Base-by-base conservation (phyloP, 2,888 invertebrate genomes). In the Parnassius apollo region DNA sequence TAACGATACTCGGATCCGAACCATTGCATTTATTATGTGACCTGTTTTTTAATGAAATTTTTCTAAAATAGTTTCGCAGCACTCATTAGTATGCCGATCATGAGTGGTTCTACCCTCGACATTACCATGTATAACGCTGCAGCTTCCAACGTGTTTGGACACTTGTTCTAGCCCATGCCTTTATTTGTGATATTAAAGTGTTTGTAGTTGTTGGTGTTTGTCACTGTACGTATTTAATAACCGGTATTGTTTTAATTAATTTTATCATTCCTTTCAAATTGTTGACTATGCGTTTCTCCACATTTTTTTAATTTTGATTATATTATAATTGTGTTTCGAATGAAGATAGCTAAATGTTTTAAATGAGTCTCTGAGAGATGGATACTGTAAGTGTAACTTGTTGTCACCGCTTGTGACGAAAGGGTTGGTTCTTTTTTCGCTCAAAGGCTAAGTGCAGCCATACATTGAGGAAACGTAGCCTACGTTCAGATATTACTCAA, bases 11-110 rank as follows among this genome's bases (percentile, higher is more conserved):
- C 77, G 73, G 80, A 84, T 81, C 80, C 81, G 74, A 81, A 79
- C 80, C 77, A 80, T 79, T 81, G 78, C 77, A 81, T 82, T 81
- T 83, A 82, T 82, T 82, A 85, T 88, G 87, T 88, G 88, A 88
- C 85, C 83, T 80, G 89, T 86, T 86, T 88, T 56, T 75, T 83
- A 85, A 86, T 85, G 77, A 80, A 80, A 80, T 78, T 80, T 59
- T 78, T 85, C 83, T 86, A 84, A 85, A 87, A 86, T 86, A 83
- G 85, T 82, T 35, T 77, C 68, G 73, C 71, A 71, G 70, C 64
- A 71, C 79, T 85, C 83, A 88, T 91, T 88, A 85, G 82, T 89
- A 88, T 88, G 84, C 90, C 64, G 66, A 62, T 54, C 69, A 77
- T 78, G 76, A 77, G 73, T 71, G 70, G 75, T 75, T 68, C 75